These are phyloP conservation scores for Himalopsyche tibetana DNA, from an alignment of 2,888 invertebrate species.

Conservation along the genomic window DNA sequence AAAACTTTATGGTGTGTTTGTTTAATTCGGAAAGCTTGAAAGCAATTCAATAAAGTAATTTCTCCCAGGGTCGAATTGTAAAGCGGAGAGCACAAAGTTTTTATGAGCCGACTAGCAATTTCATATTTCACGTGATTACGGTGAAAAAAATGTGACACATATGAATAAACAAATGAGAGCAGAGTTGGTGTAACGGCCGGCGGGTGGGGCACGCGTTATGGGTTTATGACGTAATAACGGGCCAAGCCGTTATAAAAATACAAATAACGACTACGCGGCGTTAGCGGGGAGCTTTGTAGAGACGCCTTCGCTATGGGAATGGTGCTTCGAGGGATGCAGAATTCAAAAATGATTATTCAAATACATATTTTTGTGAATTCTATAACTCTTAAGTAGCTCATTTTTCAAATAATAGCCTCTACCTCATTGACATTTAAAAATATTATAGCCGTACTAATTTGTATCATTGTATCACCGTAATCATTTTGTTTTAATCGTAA, in stretches of 20 bases:
- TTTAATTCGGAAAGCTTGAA: conserved; percentile 17
- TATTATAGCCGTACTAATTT: too few species aligned
- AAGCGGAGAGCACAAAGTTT: conserved; percentile 27
- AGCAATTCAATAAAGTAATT: conserved; percentile 1
- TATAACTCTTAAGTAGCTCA: too few species aligned
- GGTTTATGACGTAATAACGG: conserved; percentile 64
- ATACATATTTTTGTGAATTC: not conserved
- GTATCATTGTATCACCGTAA: too few species aligned
- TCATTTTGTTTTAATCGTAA: too few species aligned
- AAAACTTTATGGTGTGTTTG: not conserved
- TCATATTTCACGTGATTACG: conserved; percentile 44
- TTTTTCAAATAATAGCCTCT: too few species aligned
- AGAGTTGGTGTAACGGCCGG: conserved; percentile 43
- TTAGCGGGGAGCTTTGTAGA: conserved; percentile 49
- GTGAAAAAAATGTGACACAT: conserved; percentile 46
- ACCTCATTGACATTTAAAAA: too few species aligned
- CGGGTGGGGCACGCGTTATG: conserved; percentile 57
- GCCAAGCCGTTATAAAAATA: conserved; percentile 64
- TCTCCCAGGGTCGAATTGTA: conserved; percentile 25
- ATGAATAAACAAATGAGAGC: conserved; percentile 55
- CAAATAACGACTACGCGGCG: conserved; percentile 59
- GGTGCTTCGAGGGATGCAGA: conserved; percentile 2
- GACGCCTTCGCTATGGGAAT: conserved; percentile 48
- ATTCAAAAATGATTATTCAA: conserved; percentile 27
- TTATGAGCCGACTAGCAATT: conserved; percentile 1